Evolutionary conservation across 1,140 invertebrate genomes (phyloP), one percentile per base, ranked within the genome.

Genomic region (Cydia amplana): DNA sequence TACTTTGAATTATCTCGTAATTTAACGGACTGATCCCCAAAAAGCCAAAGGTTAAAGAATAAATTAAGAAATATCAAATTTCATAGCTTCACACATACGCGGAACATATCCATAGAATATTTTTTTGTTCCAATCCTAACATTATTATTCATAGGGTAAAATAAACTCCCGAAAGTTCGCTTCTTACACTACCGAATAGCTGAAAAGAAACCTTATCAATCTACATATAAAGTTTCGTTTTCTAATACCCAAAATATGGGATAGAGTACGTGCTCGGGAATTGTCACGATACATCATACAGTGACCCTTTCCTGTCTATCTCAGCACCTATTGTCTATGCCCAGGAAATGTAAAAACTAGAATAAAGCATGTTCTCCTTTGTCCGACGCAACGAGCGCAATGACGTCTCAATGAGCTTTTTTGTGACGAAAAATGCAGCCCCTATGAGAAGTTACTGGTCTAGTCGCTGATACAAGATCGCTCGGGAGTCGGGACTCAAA

Each of bases 381-480:
- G 65, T 70, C 65, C 65, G n/a, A n/a, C 65, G 32, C 65, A 70
- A 70, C 18, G 65, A 70, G 65, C n/a, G 65, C 32, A 70, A 36
- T 70, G 32, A 70, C 65, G 65, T 70, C 65, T 70, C 65, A 70
- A 70, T 70, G 65, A 32, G 65, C 65, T 70, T 70, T 65, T 70
- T 70, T 70, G 55, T 60, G 55, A 70, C 65, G n/a, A 70, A 70
- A 70, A 70, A 70, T 36, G 65, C 12, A 70, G 65, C 65, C 65
- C 65, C 28, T 36, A 28, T 70, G 65, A 70, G 65, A 70, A 70
- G n/a, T 36, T 20, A 60, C 32, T 36, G n/a, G 32, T 18, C 65
- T 40, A 67, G 64, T 36, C 16, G 65, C 65, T 70, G 65, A 70
- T 70, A 36, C 28, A 6, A 16, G 65, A 70, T 70, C 65, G n/a